Conservation (phyloP, 2,113 vertebrate genomes). For the Bufo bufo region DNA sequence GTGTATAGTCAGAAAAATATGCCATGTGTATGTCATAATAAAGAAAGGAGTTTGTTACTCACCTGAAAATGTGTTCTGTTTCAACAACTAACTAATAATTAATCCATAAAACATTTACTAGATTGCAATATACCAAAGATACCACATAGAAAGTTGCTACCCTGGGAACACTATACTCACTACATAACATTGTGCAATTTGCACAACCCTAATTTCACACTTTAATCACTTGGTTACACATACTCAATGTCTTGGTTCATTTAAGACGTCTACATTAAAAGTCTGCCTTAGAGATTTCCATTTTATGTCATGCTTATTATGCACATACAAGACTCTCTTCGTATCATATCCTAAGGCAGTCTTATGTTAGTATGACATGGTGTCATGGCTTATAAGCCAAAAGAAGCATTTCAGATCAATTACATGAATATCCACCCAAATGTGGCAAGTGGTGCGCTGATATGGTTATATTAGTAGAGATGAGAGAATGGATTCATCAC, state of each 20-base stretch:
- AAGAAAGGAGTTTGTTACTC: too few species aligned
- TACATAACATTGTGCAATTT: background rate
- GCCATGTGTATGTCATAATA: too few species aligned
- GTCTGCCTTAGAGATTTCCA: background rate
- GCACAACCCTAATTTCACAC: background rate
- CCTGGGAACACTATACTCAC: background rate
- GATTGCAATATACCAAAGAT: background rate
- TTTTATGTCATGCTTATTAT: background rate
- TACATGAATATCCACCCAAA: background rate
- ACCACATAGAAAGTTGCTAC: background rate
- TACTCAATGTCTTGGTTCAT: background rate
- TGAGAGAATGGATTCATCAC: background rate
- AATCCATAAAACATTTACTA: too few species aligned
- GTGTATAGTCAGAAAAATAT: too few species aligned
- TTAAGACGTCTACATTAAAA: background rate
- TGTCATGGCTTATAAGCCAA: background rate
- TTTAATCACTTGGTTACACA: background rate
- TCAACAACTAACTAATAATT: background rate
- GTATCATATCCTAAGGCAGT: background rate
- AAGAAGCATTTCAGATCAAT: constrained; percentile 13
- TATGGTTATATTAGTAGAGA: background rate
- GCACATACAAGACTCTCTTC: background rate
- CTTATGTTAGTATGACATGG: background rate
- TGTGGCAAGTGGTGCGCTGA: background rate
- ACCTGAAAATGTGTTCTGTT: too few species aligned